Conservation (phyloP, 1,140 invertebrate species). For the Drosophila pectinifera region DNA sequence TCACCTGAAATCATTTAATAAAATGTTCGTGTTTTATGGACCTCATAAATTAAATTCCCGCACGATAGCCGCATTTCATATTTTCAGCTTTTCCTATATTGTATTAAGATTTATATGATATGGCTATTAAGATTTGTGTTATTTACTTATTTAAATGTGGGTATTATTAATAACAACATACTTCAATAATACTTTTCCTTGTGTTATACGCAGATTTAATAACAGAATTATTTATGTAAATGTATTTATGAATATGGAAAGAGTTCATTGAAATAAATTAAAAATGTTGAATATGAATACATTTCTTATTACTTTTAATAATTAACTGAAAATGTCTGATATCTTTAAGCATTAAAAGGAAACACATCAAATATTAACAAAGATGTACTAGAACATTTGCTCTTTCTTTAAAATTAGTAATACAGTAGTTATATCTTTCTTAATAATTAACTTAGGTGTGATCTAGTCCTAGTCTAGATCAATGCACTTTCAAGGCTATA, state of each 20-base stretch:
- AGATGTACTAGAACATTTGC: too few relatives aligned
- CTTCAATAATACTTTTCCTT: not conserved
- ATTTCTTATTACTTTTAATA: too few relatives aligned
- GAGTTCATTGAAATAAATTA: too few relatives aligned
- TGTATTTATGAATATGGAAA: too few relatives aligned
- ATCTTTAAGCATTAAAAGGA: too few relatives aligned
- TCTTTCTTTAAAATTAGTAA: too few relatives aligned
- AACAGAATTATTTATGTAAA: not conserved
- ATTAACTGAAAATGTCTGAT: too few relatives aligned
- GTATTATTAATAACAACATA: not conserved
- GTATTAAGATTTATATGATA: not conserved
- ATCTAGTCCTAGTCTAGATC: slow-evolving; percentile 1
- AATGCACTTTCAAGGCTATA: not conserved
- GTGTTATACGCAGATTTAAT: not conserved
- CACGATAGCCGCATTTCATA: not conserved
- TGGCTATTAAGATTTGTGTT: too few relatives aligned
- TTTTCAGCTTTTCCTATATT: slow-evolving; percentile 3
- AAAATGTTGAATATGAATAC: too few relatives aligned
- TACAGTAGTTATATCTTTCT: too few relatives aligned
- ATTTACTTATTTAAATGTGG: not conserved
- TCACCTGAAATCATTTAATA: slow-evolving; percentile 3
- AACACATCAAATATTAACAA: too few relatives aligned
- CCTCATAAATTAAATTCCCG: not conserved
- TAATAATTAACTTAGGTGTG: not conserved
- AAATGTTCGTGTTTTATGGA: not conserved